These are phyloP conservation scores for Venustoraphidia nigricollis DNA, from an alignment of 2,888 invertebrate genomes.

Conservation along the genomic window DNA sequence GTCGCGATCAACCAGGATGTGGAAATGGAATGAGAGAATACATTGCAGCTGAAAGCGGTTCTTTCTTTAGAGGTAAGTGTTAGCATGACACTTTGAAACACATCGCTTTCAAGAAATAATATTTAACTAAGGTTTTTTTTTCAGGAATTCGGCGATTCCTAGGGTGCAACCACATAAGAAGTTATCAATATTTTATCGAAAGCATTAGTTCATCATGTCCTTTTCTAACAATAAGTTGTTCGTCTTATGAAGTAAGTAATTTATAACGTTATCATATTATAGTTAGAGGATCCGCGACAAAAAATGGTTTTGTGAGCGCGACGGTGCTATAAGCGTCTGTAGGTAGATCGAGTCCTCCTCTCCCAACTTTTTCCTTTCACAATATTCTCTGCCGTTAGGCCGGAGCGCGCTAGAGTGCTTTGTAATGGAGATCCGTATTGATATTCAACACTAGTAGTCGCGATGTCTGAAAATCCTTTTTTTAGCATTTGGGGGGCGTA, in stretches of 20 bases:
- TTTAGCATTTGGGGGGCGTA: too few species aligned
- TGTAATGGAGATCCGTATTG: too few species aligned
- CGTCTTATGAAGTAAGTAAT: constrained; percentile 50
- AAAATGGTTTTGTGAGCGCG: too few species aligned
- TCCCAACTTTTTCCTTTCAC: too few species aligned
- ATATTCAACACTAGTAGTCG: too few species aligned
- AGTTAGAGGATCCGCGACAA: too few species aligned
- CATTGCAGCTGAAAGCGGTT: constrained; percentile 44
- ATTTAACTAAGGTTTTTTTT: constrained; percentile 10
- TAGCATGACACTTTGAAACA: background rate
- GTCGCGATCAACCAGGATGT: constrained; percentile 61
- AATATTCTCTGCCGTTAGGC: too few species aligned
- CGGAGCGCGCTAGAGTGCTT: too few species aligned
- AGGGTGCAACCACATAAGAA: constrained; percentile 77
- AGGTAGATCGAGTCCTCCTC: too few species aligned
- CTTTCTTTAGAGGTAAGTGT: constrained; percentile 38
- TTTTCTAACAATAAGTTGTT: constrained; percentile 63
- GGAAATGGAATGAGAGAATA: constrained; percentile 42
- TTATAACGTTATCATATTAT: background rate
- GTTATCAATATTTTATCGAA: constrained; percentile 70
- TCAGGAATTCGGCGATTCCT: constrained; percentile 50
- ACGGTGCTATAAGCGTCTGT: too few species aligned
- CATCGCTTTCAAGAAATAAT: background rate
- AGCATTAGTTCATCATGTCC: constrained; percentile 65
- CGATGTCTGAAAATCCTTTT: too few species aligned